Conservation (phyloP, 1,140 invertebrate genomes). For the Lordiphosa clarofinis region DNA sequence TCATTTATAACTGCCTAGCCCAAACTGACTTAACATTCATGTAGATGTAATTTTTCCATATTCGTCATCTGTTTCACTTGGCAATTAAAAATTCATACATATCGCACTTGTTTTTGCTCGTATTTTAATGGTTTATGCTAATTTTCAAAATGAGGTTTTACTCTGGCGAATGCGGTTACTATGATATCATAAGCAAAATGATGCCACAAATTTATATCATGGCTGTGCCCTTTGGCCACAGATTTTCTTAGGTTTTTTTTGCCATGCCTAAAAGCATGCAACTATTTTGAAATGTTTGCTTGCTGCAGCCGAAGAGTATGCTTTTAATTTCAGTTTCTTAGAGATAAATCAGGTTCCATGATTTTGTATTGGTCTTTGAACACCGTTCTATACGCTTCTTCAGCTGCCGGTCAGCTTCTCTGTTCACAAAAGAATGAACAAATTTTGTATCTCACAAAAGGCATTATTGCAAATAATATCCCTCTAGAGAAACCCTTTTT, state of each 20-base stretch:
- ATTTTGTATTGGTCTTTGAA: not conserved
- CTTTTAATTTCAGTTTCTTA: too few relatives aligned
- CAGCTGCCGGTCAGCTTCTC: too few relatives aligned
- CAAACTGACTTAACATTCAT: conserved; percentile 5
- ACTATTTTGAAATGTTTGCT: not conserved
- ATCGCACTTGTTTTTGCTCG: conserved; percentile 44
- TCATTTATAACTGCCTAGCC: conserved; percentile 43
- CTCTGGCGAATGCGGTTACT: too few relatives aligned
- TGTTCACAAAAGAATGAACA: too few relatives aligned
- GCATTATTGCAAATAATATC: too few relatives aligned
- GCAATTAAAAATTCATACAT: conserved; percentile 57
- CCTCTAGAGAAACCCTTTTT: too few relatives aligned
- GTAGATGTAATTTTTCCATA: conserved; percentile 34
- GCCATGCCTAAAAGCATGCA: conserved; percentile 19
- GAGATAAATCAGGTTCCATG: not conserved
- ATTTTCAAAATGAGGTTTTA: conserved; percentile 19
- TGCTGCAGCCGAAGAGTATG: not conserved
- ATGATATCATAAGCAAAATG: not conserved
- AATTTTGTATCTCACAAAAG: too few relatives aligned
- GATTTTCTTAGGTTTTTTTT: not conserved
- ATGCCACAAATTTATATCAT: too few relatives aligned
- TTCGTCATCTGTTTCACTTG: conserved; percentile 51
- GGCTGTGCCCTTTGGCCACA: too few relatives aligned
- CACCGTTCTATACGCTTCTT: not conserved
- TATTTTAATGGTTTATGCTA: conserved; percentile 41